Conservation (phyloP, 1,140 invertebrate species). For the Bombus balteatus region DNA sequence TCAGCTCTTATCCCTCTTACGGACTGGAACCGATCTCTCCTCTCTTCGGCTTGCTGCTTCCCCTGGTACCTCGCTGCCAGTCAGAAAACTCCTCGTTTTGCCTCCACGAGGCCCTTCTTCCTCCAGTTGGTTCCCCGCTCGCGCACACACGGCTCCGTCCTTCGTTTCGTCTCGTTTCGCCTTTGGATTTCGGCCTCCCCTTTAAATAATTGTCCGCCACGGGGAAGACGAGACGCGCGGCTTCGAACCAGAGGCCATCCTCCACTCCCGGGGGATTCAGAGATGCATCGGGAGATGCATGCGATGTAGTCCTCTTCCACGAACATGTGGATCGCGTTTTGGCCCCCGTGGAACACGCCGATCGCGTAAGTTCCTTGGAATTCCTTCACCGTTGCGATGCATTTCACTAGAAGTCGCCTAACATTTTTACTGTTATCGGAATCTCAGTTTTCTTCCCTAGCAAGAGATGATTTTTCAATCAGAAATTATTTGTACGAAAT, state of each 20-base stretch:
- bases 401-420: not conserved
- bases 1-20: slow-evolving; percentile 64
- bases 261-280: slow-evolving; percentile 23
- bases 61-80: slow-evolving; percentile 55
- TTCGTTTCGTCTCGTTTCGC: slow-evolving; percentile 62
- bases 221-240: slow-evolving; percentile 48
- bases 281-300: slow-evolving; percentile 62
- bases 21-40: slow-evolving; percentile 28
- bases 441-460: too few species aligned
- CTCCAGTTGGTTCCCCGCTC: not conserved
- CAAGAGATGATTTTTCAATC: too few species aligned
- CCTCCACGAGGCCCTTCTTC: slow-evolving; percentile 15
- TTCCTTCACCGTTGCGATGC: too few species aligned
- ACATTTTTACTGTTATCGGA: not conserved
- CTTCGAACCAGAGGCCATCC: slow-evolving; percentile 25
- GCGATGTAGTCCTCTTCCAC: slow-evolving; percentile 32
- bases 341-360: not conserved
- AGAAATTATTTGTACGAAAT: too few species aligned
- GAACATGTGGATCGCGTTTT: slow-evolving; percentile 35
- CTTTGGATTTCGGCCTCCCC: slow-evolving; percentile 69
- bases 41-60: slow-evolving; percentile 57
- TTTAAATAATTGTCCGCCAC: slow-evolving; percentile 75
- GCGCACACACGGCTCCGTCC: slow-evolving; percentile 2
- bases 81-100: slow-evolving; percentile 69
- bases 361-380: not conserved